Conservation (phyloP, 2,113 vertebrate species). For the Solea solea region DNA sequence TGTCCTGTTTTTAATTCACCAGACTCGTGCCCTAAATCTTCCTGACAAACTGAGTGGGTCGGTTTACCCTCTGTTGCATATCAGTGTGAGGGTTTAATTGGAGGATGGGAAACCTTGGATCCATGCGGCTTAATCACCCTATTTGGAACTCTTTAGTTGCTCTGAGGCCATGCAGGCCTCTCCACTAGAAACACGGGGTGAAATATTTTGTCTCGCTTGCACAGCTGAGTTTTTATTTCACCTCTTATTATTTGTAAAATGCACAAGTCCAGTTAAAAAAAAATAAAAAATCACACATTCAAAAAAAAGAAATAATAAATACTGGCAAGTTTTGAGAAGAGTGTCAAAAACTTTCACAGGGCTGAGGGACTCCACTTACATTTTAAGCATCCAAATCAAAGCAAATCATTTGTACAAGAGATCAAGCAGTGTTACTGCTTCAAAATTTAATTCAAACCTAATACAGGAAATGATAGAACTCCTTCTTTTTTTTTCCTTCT, state of each 20-base stretch:
- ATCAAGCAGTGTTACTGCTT: conserved; percentile 83
- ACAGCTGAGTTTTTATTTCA: too few species aligned
- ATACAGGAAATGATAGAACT: conserved; percentile 79
- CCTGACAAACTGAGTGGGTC: not conserved
- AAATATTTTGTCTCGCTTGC: not conserved
- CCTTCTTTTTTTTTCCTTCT: conserved; percentile 74
- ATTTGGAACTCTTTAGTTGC: not conserved
- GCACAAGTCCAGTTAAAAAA: conserved; percentile 16
- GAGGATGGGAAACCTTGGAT: too few species aligned
- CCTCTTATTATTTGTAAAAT: conserved; percentile 2
- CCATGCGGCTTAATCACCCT: too few species aligned
- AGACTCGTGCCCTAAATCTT: not conserved
- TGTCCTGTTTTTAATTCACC: not conserved
- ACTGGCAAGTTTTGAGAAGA: conserved; percentile 13
- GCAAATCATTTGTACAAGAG: conserved; percentile 80
- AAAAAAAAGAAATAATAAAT: conserved; percentile 1
- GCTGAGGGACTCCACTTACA: conserved; percentile 59
- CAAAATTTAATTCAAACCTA: conserved; percentile 82
- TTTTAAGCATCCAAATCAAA: conserved; percentile 77
- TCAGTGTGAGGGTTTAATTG: not conserved
- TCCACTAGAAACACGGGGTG: not conserved
- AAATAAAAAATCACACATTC: not conserved
- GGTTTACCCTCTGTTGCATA: not conserved
- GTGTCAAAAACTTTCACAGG: conserved; percentile 33
- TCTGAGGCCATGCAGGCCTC: not conserved